Evolutionary conservation across 2,888 invertebrate genomes (phyloP).

Genomic region (Archips xylosteana): DNA sequence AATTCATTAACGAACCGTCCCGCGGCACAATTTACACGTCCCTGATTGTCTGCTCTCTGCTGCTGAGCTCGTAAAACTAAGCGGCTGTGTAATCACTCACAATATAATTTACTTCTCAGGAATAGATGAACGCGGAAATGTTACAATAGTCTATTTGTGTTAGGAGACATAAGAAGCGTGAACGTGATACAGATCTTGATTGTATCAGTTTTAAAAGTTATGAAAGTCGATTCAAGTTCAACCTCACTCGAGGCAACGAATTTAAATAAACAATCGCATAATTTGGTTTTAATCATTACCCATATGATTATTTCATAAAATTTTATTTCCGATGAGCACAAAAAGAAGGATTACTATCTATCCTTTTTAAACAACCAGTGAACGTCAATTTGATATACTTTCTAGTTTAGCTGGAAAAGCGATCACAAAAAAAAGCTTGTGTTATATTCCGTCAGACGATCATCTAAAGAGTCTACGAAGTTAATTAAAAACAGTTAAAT

Average conservation of each 20-base stretch:
- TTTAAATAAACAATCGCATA: not conserved
- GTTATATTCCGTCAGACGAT: no score
- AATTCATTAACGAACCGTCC: slow-evolving; percentile 45
- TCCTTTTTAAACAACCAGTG: not conserved
- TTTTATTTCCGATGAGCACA: not conserved
- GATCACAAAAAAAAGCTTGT: no score
- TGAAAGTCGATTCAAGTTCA: not conserved
- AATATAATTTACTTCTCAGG: slow-evolving; percentile 50
- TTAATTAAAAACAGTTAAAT: no score
- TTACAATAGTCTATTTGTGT: slow-evolving; percentile 45
- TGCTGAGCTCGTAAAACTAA: slow-evolving; percentile 49
- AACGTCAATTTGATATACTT: not conserved
- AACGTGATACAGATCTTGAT: slow-evolving; percentile 23
- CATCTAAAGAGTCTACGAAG: no score
- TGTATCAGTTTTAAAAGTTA: not conserved
- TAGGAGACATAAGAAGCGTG: slow-evolving; percentile 27
- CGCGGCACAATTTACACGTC: slow-evolving; percentile 62
- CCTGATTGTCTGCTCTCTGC: slow-evolving; percentile 49
- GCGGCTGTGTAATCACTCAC: slow-evolving; percentile 44
- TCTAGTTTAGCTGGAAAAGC: not conserved
- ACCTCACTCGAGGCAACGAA: not conserved
- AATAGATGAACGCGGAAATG: slow-evolving; percentile 48
- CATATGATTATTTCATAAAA: no score
- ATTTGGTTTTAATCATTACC: not conserved
- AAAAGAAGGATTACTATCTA: not conserved